phyloP scores from a whole-genome alignment of 2,797 vertebrate genomes.

The Gadopsis marmoratus region DNA sequence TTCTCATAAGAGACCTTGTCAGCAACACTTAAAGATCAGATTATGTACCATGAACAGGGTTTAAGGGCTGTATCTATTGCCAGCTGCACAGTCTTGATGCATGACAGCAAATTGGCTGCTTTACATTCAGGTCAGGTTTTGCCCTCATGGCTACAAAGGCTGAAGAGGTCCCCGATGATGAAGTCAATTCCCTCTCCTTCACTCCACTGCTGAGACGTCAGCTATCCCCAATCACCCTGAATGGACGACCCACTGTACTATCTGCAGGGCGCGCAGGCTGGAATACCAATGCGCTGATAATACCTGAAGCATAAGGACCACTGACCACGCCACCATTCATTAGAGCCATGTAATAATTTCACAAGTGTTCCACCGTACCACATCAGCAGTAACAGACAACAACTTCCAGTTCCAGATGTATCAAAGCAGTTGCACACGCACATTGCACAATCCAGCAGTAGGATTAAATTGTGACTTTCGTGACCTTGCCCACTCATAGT shows the following conservation, averaged over 20 bases:
- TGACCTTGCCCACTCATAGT: neutral
- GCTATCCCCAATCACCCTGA: conserved; percentile 23
- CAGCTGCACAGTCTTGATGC: conserved; percentile 17
- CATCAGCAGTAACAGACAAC: conserved; percentile 20
- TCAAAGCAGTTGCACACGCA: too few relatives aligned
- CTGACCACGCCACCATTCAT: neutral
- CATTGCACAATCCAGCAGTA: neutral
- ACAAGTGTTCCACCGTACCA: neutral
- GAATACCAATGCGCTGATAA: conserved; percentile 52
- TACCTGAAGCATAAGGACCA: conserved; percentile 8
- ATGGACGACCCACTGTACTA: conserved; percentile 33
- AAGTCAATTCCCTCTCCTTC: conserved; percentile 55
- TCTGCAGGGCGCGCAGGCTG: conserved; percentile 22
- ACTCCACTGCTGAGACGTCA: conserved; percentile 43
- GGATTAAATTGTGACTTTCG: neutral
- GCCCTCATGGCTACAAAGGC: conserved; percentile 30
- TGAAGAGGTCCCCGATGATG: conserved; percentile 49
- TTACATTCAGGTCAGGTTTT: conserved; percentile 47
- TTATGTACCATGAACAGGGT: neutral
- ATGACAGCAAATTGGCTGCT: conserved; percentile 29
- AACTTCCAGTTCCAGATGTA: neutral
- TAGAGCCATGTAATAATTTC: neutral
- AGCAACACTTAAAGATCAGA: neutral
- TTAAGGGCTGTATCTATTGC: neutral
- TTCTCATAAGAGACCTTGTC: neutral